Evolutionary conservation across 2,113 vertebrate genomes (phyloP), one percentile per base, ranked within the genome.

Genomic region (Nesoenas mayeri): DNA sequence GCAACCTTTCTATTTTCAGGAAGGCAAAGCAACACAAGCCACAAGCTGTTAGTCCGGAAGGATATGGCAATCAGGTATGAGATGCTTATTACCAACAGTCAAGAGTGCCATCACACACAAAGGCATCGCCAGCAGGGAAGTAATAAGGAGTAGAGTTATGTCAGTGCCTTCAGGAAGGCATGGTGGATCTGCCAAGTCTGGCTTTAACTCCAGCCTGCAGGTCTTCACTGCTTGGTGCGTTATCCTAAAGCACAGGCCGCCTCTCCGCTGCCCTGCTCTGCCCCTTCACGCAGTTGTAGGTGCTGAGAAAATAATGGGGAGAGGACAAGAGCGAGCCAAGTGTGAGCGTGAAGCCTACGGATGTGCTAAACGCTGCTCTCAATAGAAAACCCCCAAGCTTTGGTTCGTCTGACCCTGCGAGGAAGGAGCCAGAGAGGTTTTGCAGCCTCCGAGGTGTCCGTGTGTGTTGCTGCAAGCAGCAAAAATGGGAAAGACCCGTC

Each of bases 1-100:
- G 18, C 72, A 95, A 87, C 78, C 82, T 40, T 67, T 20, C 32
- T 56, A 22, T 66, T 94, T 93, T 58, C 75, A 65, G 93, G 73
- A 95, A 81, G n/a, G 57, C 50, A 93, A 91, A 72, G 34, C 48
- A 66, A 64, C 34, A 50, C 40, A 28, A 50, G 32, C 79, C 51
- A 22, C 4, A 16, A 95, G 67, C 48, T 85, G 53, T 31, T 78
- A 50, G 25, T 51, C 25, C n/a, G n/a, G 73, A 77, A 79, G 7
- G 1, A 5, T 74, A 19, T 28, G 42, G 44, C 13, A 16, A 9
- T n/a, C 38, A 36, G 42, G 42, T 15, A 50, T 11, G 53, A 26
- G 24, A 79, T 85, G 48, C 0, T 0, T 31, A 18, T 13, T 79
- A 54, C 57, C 70, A 88, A 48, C 20, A 85, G 75, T 18, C 24